Percentiles rank a stretch among this genome's conserved stretches.
These are phyloP conservation scores for Halesus radiatus DNA, from an alignment of 1,140 invertebrate genomes.

Conservation along the genomic window DNA sequence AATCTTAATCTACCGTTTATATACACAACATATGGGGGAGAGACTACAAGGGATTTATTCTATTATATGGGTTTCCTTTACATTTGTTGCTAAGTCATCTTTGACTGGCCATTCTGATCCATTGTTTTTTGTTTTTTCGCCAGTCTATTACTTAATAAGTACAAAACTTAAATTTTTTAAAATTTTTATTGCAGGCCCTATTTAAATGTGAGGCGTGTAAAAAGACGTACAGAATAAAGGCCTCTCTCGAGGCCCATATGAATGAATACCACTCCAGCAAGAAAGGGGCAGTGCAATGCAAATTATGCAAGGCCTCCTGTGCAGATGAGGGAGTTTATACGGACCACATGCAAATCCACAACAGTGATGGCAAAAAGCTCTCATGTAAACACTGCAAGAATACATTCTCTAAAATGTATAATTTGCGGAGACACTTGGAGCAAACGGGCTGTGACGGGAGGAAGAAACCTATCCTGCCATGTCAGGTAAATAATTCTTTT, in stretches of 20 bases:
- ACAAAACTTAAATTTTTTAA: not conserved
- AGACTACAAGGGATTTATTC: too few species aligned
- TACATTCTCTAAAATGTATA: conserved; percentile 82
- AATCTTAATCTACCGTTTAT: too few species aligned
- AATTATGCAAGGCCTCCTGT: conserved; percentile 34
- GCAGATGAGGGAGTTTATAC: not conserved
- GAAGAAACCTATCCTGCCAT: conserved; percentile 71
- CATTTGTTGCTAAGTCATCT: too few species aligned
- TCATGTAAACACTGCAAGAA: conserved; percentile 70
- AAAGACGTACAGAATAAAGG: conserved; percentile 43
- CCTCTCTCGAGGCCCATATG: conserved; percentile 35
- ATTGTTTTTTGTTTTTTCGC: too few species aligned
- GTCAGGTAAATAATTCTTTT: conserved; percentile 71
- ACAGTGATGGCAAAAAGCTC: not conserved
- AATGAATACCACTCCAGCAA: conserved; percentile 36
- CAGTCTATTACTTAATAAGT: not conserved
- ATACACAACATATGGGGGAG: too few species aligned
- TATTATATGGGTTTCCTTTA: too few species aligned
- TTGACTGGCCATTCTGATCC: too few species aligned
- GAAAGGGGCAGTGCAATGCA: conserved; percentile 29
- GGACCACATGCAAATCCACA: conserved; percentile 38
- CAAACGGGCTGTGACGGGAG: conserved; percentile 81
- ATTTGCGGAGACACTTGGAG: conserved; percentile 80
- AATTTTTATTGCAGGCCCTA: conserved; percentile 65
- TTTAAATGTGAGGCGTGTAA: conserved; percentile 62